phyloP scores from a whole-genome alignment of 2,888 invertebrate species.

The Iselma pallidipennis region DNA sequence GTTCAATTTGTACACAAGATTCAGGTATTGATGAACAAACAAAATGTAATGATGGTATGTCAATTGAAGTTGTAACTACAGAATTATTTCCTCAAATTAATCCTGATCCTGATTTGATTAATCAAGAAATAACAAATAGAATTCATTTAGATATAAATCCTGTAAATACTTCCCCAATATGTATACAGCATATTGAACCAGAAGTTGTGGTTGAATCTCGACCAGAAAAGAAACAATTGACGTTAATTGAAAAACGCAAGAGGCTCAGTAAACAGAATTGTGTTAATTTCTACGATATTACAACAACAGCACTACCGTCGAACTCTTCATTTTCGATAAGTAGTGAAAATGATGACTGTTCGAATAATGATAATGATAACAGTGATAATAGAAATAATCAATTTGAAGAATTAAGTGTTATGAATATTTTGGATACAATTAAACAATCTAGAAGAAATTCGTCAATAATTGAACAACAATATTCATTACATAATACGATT shows the following conservation, averaged over 20 bases:
- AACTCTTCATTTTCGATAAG: slow-evolving; percentile 31
- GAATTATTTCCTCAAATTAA: slow-evolving; percentile 3
- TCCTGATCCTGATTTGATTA: background rate
- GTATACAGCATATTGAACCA: slow-evolving; percentile 41
- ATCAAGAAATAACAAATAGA: slow-evolving; percentile 3
- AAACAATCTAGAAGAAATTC: slow-evolving; percentile 20
- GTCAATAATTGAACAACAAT: slow-evolving; percentile 8
- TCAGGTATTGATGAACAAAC: slow-evolving; percentile 9
- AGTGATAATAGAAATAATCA: slow-evolving; percentile 6
- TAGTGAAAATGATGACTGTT: slow-evolving; percentile 26
- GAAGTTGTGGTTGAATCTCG: slow-evolving; percentile 35
- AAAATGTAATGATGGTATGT: background rate
- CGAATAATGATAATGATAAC: background rate
- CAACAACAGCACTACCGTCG: slow-evolving; percentile 18
- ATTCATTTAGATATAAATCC: slow-evolving; percentile 6
- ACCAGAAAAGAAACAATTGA: slow-evolving; percentile 6
- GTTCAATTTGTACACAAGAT: slow-evolving; percentile 1
- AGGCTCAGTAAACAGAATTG: slow-evolving; percentile 21
- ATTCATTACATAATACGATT: slow-evolving; percentile 22
- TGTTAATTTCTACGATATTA: slow-evolving; percentile 19
- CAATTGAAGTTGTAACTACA: background rate
- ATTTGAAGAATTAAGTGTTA: slow-evolving; percentile 24
- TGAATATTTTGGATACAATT: slow-evolving; percentile 30
- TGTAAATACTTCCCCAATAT: slow-evolving; percentile 44
- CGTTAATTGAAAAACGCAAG: slow-evolving; percentile 35